Evolutionary conservation across 1,140 invertebrate genomes (phyloP).

Genomic region (Lasioglossum albipes): DNA sequence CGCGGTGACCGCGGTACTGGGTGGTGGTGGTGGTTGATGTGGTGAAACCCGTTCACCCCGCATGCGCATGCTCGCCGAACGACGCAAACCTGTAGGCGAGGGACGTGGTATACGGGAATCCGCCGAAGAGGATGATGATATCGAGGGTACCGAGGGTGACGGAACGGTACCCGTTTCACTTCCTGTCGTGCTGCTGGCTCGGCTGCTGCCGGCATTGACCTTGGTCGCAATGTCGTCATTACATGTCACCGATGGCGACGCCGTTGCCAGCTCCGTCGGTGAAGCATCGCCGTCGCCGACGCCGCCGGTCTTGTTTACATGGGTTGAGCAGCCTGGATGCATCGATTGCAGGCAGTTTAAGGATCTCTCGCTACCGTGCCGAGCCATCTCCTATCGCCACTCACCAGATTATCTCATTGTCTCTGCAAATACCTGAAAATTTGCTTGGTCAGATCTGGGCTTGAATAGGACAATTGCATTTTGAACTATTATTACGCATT

Average conservation of each 20-base stretch:
- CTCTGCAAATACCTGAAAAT: neutral
- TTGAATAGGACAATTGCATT: too few relatives aligned
- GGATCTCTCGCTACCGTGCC: conserved; percentile 61
- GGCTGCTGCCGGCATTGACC: conserved; percentile 40
- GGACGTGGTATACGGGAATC: conserved; percentile 75
- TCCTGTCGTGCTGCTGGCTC: conserved; percentile 13
- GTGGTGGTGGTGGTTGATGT: conserved; percentile 46
- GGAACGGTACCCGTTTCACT: conserved; percentile 7
- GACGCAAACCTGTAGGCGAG: conserved; percentile 76
- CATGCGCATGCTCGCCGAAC: conserved; percentile 77
- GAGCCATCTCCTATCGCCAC: conserved; percentile 61
- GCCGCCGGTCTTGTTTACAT: neutral
- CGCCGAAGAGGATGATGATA: conserved; percentile 39
- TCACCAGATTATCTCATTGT: conserved; percentile 47
- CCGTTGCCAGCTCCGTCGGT: conserved; percentile 26
- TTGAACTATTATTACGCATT: too few relatives aligned
- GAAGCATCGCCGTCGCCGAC: conserved; percentile 5
- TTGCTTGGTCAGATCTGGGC: too few relatives aligned
- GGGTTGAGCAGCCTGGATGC: conserved; percentile 32
- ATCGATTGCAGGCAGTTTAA: conserved; percentile 53
- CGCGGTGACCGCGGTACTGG: conserved; percentile 64
- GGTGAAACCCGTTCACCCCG: conserved; percentile 69
- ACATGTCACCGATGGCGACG: conserved; percentile 34
- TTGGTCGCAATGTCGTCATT: conserved; percentile 17
- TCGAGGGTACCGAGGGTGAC: conserved; percentile 12